Conservation (phyloP, 2,888 invertebrate genomes). For the Tubiluchus corallicola region DNA sequence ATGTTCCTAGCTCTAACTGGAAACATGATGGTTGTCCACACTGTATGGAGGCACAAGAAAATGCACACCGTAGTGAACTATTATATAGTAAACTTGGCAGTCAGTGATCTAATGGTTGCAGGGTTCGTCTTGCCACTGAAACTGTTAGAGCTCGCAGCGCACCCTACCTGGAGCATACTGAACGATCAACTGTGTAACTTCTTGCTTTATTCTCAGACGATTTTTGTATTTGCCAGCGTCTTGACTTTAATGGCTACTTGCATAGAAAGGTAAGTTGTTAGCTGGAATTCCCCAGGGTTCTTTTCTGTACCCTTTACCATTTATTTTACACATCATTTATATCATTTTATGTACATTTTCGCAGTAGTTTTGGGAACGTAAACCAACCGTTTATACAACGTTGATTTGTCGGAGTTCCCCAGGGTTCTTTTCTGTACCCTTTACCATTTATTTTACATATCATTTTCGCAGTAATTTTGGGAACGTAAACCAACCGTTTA, state of each 20-base stretch:
- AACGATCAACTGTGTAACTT: conserved; percentile 28
- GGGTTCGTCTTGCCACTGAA: conserved; percentile 31
- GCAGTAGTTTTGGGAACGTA: too few relatives aligned
- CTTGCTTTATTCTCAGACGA: conserved; percentile 27
- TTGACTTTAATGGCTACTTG: conserved; percentile 32
- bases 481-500: too few relatives aligned
- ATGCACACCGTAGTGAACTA: conserved; percentile 33
- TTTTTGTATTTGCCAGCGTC: conserved; percentile 32
- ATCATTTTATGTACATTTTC: too few relatives aligned
- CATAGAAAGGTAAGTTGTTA: conserved; percentile 30
- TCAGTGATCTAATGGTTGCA: conserved; percentile 31
- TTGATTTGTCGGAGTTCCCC: too few relatives aligned
- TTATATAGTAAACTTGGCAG: conserved; percentile 31
- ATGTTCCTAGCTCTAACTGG: conserved; percentile 27
- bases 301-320: too few relatives aligned
- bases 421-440: too few relatives aligned
- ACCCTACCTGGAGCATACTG: conserved; percentile 25
- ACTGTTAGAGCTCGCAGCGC: conserved; percentile 30
- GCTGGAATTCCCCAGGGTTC: too few relatives aligned
- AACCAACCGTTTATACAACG: too few relatives aligned
- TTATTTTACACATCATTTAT: too few relatives aligned
- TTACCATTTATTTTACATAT: too few relatives aligned
- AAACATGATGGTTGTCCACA: conserved; percentile 30
- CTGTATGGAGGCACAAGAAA: conserved; percentile 28
- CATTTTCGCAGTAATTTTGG: too few relatives aligned